Conservation (phyloP, 2,797 vertebrate species). For the Atherinosoma microstoma region DNA sequence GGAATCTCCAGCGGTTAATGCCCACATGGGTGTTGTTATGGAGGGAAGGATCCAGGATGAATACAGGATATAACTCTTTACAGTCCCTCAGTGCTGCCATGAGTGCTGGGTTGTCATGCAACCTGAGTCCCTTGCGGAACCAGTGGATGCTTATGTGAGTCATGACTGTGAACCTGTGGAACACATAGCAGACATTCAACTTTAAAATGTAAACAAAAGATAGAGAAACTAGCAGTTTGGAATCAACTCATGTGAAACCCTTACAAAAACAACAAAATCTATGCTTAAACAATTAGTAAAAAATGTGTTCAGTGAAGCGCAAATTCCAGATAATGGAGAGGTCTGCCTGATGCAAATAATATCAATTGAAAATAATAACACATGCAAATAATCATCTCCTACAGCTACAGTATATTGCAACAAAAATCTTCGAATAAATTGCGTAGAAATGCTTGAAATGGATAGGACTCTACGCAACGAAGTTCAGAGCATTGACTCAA, state of each 20-base stretch:
- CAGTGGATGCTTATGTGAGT: conserved; percentile 79
- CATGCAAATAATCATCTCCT: not conserved
- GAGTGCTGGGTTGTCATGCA: conserved; percentile 84
- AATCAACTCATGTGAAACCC: not conserved
- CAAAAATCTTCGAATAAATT: not conserved
- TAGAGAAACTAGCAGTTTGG: too few relatives aligned
- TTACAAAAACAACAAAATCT: not conserved
- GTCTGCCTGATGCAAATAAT: not conserved
- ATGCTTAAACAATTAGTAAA: not conserved
- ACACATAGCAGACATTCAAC: not conserved
- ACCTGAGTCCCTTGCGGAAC: conserved; percentile 84
- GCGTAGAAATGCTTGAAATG: too few relatives aligned
- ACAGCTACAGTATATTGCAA: not conserved
- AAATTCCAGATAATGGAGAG: not conserved
- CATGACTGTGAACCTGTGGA: conserved; percentile 57
- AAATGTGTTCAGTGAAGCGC: not conserved
- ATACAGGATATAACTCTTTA: conserved; percentile 77
- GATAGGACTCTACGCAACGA: not conserved
- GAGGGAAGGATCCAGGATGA: conserved; percentile 79
- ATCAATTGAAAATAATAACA: not conserved
- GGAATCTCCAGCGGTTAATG: conserved; percentile 77
- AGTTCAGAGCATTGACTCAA: not conserved
- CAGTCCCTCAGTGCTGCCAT: conserved; percentile 74
- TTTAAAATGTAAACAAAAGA: not conserved
- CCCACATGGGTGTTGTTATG: conserved; percentile 58